Conservation (phyloP, 1,140 invertebrate genomes). For the Cherax destructor region DNA sequence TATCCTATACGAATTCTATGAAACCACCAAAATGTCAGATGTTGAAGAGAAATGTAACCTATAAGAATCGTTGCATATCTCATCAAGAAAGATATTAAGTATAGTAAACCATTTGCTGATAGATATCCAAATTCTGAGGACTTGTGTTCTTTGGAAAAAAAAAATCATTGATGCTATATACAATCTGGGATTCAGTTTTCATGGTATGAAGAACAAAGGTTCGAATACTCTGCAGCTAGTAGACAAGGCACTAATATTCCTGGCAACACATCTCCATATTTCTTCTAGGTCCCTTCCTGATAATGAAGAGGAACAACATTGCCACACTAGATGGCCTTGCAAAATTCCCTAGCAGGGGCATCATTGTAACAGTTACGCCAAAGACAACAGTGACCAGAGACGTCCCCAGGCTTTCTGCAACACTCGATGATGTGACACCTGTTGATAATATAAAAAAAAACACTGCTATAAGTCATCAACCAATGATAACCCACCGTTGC, state of each 20-base stretch:
- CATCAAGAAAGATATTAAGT: no score
- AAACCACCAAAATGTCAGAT: background rate
- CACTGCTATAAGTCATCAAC: conserved; percentile 15
- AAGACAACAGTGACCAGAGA: background rate
- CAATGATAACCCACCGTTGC: conserved; percentile 2
- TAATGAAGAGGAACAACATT: no score
- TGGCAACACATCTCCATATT: no score
- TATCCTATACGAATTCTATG: conserved; percentile 13
- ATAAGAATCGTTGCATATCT: background rate
- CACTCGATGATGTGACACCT: background rate
- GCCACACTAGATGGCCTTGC: no score
- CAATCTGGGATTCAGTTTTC: no score
- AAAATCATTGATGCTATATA: background rate
- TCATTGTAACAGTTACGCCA: background rate
- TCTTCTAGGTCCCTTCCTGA: no score
- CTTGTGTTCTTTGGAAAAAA: background rate
- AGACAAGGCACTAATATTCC: no score
- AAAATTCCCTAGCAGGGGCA: background rate
- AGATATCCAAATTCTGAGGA: background rate
- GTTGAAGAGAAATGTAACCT: background rate
- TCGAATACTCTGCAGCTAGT: no score
- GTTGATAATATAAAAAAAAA: background rate
- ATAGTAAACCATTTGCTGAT: no score
- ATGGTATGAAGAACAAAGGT: no score
- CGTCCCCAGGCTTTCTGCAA: background rate